Evolutionary conservation across 2,113 vertebrate species (phyloP).

Genomic region (Coptodon rendalli): DNA sequence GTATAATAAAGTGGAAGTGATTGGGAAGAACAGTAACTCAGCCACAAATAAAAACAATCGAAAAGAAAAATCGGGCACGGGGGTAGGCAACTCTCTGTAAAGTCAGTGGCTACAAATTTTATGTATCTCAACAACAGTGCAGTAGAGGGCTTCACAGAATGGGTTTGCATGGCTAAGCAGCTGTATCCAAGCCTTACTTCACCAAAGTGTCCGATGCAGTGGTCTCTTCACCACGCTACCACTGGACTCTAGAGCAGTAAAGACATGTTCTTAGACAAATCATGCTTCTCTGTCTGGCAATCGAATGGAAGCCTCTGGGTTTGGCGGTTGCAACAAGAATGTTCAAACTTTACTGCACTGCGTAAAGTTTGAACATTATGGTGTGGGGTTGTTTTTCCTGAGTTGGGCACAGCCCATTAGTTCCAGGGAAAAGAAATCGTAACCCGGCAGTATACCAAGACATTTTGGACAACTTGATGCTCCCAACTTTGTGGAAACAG

Average conservation of each 20-base stretch:
- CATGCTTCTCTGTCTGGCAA: background rate
- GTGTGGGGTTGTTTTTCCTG: background rate
- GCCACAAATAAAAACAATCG: background rate
- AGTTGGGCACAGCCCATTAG: background rate
- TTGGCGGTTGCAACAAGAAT: background rate
- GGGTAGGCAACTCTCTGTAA: background rate
- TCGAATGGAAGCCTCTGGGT: background rate
- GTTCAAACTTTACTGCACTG: background rate
- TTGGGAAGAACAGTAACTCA: background rate
- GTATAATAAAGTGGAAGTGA: background rate
- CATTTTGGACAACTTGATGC: background rate
- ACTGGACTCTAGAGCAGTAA: background rate
- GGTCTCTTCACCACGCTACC: background rate
- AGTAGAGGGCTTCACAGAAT: background rate
- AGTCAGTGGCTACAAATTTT: background rate
- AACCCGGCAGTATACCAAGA: background rate
- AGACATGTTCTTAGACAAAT: background rate
- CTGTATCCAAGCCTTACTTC: background rate
- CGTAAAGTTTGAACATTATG: background rate
- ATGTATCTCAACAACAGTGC: background rate
- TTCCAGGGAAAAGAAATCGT: background rate
- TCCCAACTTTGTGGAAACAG: background rate
- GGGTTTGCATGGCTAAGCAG: background rate
- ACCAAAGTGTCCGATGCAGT: background rate
- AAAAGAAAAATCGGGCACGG: background rate